phyloP scores from a whole-genome alignment of 2,888 invertebrate species.

The Hybos culiciformis region DNA sequence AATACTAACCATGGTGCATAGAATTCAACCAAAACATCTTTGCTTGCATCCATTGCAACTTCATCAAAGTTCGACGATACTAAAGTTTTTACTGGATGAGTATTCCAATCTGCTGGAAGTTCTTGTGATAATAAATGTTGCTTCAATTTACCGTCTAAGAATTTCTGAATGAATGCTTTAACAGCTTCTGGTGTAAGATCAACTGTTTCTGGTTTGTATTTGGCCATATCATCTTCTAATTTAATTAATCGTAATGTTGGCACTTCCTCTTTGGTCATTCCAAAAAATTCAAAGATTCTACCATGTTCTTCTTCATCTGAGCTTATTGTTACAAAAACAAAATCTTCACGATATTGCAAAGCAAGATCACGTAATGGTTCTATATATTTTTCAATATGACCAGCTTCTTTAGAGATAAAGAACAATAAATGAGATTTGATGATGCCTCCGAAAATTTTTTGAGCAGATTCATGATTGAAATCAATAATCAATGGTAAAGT shows the following conservation, averaged over 20 bases:
- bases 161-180: constrained; percentile 70
- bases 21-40: constrained; percentile 96
- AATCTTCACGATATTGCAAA: constrained; percentile 77
- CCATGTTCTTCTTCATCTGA: constrained; percentile 91
- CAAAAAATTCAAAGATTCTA: constrained; percentile 98
- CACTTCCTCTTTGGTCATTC: constrained; percentile 86
- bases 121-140: constrained; percentile 90
- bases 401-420: constrained; percentile 84
- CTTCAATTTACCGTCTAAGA: constrained; percentile 85
- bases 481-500: constrained; percentile 85
- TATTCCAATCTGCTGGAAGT: constrained; percentile 94
- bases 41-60: constrained; percentile 72
- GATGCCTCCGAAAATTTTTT: constrained; percentile 96
- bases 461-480: constrained; percentile 94
- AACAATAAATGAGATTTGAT: constrained; percentile 93
- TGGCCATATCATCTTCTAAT: constrained; percentile 93
- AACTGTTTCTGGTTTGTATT: constrained; percentile 71
- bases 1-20: constrained; percentile 82
- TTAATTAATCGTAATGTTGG: constrained; percentile 85
- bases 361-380: constrained; percentile 72
- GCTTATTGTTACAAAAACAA: constrained; percentile 92
- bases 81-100: constrained; percentile 78
- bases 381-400: constrained; percentile 66
- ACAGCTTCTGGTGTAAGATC: constrained; percentile 29
- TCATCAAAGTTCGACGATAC: constrained; percentile 93